Evolutionary conservation across 2,113 vertebrate species (phyloP).

Genomic region (Lucifuga dentata): DNA sequence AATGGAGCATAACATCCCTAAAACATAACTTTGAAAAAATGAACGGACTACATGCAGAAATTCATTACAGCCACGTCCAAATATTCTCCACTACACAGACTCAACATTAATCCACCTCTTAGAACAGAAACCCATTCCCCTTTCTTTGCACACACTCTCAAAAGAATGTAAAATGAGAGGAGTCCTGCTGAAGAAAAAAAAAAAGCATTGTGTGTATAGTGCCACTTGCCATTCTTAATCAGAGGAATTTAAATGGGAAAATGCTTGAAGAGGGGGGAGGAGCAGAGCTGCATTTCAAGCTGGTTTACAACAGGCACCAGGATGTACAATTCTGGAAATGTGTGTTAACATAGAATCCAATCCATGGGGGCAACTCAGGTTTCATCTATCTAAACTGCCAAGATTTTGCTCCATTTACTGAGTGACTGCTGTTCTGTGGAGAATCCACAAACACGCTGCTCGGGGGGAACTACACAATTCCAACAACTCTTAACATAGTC

Average conservation of each 20-base stretch:
- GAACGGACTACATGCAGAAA: too few relatives aligned
- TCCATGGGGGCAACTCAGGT: neutral
- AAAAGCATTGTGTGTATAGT: conserved; percentile 76
- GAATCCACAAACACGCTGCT: too few relatives aligned
- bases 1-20: too few relatives aligned
- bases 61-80: conserved; percentile 34
- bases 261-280: conserved; percentile 44
- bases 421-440: too few relatives aligned
- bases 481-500: neutral
- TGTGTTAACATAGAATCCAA: conserved; percentile 13
- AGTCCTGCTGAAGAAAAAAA: conserved; percentile 64
- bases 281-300: conserved; percentile 22
- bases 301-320: conserved; percentile 19
- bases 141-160: conserved; percentile 63
- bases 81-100: conserved; percentile 47
- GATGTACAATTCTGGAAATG: conserved; percentile 16
- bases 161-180: conserved; percentile 70
- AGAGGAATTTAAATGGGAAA: conserved; percentile 76
- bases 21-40: too few relatives aligned
- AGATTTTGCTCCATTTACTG: neutral
- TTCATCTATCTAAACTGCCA: neutral
- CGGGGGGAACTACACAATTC: neutral
- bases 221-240: conserved; percentile 80
- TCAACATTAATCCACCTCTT: conserved; percentile 50
- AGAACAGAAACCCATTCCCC: conserved; percentile 28